Conservation (phyloP, 2,888 invertebrate species). For the Chironomus tentans region DNA sequence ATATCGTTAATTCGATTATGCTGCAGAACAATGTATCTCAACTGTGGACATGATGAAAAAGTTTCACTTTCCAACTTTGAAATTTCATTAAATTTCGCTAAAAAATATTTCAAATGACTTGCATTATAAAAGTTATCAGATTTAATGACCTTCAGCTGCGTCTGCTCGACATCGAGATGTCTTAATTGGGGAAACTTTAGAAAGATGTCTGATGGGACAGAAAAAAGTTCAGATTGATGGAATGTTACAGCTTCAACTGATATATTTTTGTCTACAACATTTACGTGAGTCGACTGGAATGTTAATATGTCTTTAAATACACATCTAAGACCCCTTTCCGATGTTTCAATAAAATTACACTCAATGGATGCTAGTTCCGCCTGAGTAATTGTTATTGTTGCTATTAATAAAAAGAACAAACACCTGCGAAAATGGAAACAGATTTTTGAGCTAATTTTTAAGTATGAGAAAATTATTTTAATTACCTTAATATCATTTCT, state of each 20-base stretch:
- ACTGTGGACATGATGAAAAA: neutral
- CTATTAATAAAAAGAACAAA: neutral
- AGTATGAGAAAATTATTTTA: neutral
- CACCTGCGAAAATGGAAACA: neutral
- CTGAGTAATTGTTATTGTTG: neutral
- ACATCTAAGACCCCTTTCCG: constrained; percentile 10
- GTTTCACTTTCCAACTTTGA: neutral
- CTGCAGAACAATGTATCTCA: constrained; percentile 7
- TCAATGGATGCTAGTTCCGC: neutral
- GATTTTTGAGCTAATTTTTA: neutral
- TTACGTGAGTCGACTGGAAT: neutral
- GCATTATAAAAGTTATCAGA: constrained; percentile 9
- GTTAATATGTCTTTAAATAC: constrained; percentile 5
- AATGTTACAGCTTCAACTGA: constrained; percentile 15
- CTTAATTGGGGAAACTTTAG: neutral
- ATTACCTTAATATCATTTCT: neutral
- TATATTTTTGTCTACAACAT: neutral
- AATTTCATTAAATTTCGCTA: constrained; percentile 14
- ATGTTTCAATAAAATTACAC: neutral
- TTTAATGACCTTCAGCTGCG: neutral
- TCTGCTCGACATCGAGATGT: constrained; percentile 15
- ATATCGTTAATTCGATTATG: neutral
- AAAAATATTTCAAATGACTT: constrained; percentile 3
- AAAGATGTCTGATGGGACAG: constrained; percentile 5
- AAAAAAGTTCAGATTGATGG: constrained; percentile 5